Evolutionary conservation across 1,140 invertebrate species (phyloP).

Genomic region (Drosophila persimilis): DNA sequence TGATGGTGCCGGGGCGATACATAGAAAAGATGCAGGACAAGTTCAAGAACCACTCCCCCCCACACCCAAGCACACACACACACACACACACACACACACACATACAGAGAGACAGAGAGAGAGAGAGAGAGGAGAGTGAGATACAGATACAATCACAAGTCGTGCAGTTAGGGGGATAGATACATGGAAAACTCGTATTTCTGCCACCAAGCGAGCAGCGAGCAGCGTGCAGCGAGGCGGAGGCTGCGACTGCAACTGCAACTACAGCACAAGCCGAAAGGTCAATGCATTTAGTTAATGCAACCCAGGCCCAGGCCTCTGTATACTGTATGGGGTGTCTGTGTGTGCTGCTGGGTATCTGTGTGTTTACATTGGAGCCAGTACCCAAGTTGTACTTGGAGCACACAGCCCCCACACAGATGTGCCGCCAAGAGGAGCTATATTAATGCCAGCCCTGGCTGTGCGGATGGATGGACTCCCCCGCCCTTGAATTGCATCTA

Average conservation of each 20-base stretch:
- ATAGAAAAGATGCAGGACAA: constrained; percentile 79
- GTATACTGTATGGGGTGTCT: constrained; percentile 5
- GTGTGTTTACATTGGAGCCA: constrained; percentile 55
- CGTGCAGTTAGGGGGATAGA: constrained; percentile 69
- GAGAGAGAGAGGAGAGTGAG: constrained; percentile 3
- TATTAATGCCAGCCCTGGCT: constrained; percentile 53
- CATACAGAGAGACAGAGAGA: constrained; percentile 12
- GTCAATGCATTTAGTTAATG: constrained; percentile 81
- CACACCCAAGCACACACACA: constrained; percentile 38
- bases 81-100: constrained; percentile 22
- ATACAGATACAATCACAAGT: constrained; percentile 30
- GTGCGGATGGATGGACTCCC: constrained; percentile 5
- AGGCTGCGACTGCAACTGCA: constrained; percentile 3
- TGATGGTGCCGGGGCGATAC: constrained; percentile 38
- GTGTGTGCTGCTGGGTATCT: background rate
- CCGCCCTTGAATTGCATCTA: constrained; percentile 50
- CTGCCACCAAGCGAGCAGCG: constrained; percentile 64
- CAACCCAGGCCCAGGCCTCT: constrained; percentile 30
- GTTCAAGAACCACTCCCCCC: constrained; percentile 71
- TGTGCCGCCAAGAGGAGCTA: constrained; percentile 43
- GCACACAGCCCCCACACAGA: constrained; percentile 65
- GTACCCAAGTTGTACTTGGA: constrained; percentile 1
- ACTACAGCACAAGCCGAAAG: constrained; percentile 45
- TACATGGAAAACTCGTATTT: constrained; percentile 79
- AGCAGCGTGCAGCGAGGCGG: constrained; percentile 19